Evolutionary conservation across 2,888 invertebrate species (phyloP).

Genomic region (Hofmannophila pseudospretella): DNA sequence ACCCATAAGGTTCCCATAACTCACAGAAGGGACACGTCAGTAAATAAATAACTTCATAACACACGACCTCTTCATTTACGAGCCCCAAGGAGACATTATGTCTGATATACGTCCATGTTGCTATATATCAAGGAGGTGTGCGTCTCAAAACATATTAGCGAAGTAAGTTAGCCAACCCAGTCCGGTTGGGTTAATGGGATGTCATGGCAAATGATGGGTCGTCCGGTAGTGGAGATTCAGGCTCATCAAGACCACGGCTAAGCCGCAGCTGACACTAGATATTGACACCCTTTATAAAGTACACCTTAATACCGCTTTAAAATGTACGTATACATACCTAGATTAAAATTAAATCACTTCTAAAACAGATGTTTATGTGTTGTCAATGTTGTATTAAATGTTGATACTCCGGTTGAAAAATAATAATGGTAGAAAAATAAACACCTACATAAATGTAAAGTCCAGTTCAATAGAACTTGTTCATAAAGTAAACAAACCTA

Average conservation of each 20-base stretch:
- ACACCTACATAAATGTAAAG: no score
- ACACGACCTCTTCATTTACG: slow-evolving; percentile 35
- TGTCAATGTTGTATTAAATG: no score
- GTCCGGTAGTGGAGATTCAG: slow-evolving; percentile 49
- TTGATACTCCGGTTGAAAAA: no score
- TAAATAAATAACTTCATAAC: slow-evolving; percentile 22
- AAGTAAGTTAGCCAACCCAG: slow-evolving; percentile 56
- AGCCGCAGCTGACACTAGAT: slow-evolving; percentile 39
- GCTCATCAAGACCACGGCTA: slow-evolving; percentile 51
- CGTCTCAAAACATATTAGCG: slow-evolving; percentile 57
- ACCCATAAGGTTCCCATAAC: no score
- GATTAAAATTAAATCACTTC: no score
- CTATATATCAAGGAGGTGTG: slow-evolving; percentile 20
- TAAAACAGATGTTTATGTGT: no score
- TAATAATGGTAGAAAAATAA: no score
- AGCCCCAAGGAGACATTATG: slow-evolving; percentile 29
- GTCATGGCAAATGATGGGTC: slow-evolving; percentile 69
- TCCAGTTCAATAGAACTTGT: no score
- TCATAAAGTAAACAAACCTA: no score
- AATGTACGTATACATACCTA: no score
- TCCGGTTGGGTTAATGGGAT: slow-evolving; percentile 65
- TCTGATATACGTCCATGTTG: slow-evolving; percentile 16
- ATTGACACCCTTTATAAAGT: slow-evolving; percentile 39
- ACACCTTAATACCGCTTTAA: no score
- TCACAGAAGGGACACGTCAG: neutral